Percentiles rank a stretch among this genome's conserved stretches.
Conservation (phyloP, 2,113 vertebrate genomes). For the Gymnarchus niloticus region DNA sequence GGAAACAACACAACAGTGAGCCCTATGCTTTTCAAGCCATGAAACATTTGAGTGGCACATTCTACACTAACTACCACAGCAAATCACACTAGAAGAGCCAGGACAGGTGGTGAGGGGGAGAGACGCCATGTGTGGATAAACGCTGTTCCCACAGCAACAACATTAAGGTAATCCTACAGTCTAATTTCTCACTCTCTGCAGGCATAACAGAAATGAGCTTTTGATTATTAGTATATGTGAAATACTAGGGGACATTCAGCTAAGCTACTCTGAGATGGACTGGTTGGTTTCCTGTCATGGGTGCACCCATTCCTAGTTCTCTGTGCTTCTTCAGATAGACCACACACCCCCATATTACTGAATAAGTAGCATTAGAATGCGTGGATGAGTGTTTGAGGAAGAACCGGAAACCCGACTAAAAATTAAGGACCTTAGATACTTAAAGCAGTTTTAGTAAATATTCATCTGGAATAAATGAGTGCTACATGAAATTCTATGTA, state of each 20-base stretch:
- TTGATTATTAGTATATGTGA: conserved; percentile 1
- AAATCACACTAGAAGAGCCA: conserved; percentile 11
- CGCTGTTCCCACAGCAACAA: conserved; percentile 11
- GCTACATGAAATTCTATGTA: not conserved
- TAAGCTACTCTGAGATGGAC: not conserved
- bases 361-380: not conserved
- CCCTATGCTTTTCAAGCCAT: not conserved
- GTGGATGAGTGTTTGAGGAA: not conserved
- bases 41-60: not conserved
- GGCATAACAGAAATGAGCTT: no score
- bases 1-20: not conserved
- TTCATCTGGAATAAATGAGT: not conserved
- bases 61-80: conserved; percentile 5
- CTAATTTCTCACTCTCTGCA: not conserved
- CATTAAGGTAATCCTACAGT: not conserved
- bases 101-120: conserved; percentile 26
- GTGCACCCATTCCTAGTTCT: not conserved
- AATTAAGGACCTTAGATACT: not conserved
- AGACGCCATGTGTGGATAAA: not conserved
- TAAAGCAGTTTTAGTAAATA: not conserved
- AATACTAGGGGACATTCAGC: not conserved
- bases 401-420: not conserved
- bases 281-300: no score
- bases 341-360: no score
- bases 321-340: no score